Percentiles rank a stretch among this genome's conserved stretches.
phyloP scores from a whole-genome alignment of 1,140 invertebrate species.

The Drosophila suzukii region DNA sequence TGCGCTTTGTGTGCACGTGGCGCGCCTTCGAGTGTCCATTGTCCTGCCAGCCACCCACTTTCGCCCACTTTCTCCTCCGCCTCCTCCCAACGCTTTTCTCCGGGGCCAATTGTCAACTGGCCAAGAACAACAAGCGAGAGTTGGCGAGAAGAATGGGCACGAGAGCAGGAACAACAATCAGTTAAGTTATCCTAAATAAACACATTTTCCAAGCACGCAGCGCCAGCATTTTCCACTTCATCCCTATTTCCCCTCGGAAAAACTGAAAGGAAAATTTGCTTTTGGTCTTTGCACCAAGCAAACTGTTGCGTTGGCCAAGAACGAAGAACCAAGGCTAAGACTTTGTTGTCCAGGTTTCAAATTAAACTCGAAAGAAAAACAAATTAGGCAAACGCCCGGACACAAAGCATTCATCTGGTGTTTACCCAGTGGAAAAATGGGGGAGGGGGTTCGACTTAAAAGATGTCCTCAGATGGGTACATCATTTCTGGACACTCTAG shows the following conservation, averaged over 20 bases:
- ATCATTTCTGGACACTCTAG: slow-evolving; percentile 19
- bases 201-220: slow-evolving; percentile 76
- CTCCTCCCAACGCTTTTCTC: slow-evolving; percentile 3
- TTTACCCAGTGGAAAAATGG: slow-evolving; percentile 41
- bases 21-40: slow-evolving; percentile 57
- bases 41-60: background rate
- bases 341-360: slow-evolving; percentile 65
- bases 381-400: slow-evolving; percentile 75
- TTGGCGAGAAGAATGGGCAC: slow-evolving; percentile 10
- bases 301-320: slow-evolving; percentile 63
- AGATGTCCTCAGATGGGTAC: slow-evolving; percentile 50
- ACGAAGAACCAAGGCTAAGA: slow-evolving; percentile 27
- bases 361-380: slow-evolving; percentile 81
- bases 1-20: slow-evolving; percentile 62
- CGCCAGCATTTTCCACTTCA: slow-evolving; percentile 51
- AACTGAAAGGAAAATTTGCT: slow-evolving; percentile 60
- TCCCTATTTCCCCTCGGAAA: background rate
- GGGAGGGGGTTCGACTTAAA: background rate
- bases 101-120: slow-evolving; percentile 70
- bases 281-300: slow-evolving; percentile 59
- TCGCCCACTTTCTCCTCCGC: background rate
- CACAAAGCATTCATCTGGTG: slow-evolving; percentile 73
- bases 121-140: slow-evolving; percentile 37
- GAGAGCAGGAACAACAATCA: slow-evolving; percentile 37
- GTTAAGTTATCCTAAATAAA: slow-evolving; percentile 83